Evolutionary conservation across 2,113 vertebrate species (phyloP).

Genomic region (Pituophis catenifer): DNA sequence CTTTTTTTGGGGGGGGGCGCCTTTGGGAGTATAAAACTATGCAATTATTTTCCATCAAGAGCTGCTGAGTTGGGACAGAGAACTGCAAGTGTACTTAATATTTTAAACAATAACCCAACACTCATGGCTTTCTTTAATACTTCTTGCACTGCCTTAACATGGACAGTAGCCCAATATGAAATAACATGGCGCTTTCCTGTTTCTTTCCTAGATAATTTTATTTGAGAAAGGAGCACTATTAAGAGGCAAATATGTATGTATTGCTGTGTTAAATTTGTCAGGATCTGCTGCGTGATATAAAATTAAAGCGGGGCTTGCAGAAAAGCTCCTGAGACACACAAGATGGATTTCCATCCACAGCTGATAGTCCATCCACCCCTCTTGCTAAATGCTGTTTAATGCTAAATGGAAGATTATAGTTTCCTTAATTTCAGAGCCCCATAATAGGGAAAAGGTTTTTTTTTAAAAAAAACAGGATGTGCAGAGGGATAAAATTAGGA

Average conservation of each 20-base stretch:
- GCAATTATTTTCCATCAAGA: not conserved
- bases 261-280: not conserved
- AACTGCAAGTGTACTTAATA: slow-evolving; percentile 27
- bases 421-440: not conserved
- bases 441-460: not conserved
- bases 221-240: not conserved
- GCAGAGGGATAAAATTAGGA: not conserved
- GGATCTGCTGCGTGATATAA: not conserved
- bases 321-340: not conserved
- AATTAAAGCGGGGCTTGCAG: not conserved
- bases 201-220: not conserved
- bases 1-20: not conserved
- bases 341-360: too few relatives aligned
- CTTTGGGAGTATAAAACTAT: not conserved
- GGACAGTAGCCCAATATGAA: not conserved
- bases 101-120: not conserved
- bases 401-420: not conserved
- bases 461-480: not conserved
- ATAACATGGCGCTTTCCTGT: too few relatives aligned
- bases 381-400: not conserved
- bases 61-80: not conserved
- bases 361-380: not conserved
- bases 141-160: not conserved
- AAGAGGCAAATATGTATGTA: not conserved
- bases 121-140: not conserved